phyloP scores from a whole-genome alignment of 2,113 vertebrate species.

The Pampusana beccarii region DNA sequence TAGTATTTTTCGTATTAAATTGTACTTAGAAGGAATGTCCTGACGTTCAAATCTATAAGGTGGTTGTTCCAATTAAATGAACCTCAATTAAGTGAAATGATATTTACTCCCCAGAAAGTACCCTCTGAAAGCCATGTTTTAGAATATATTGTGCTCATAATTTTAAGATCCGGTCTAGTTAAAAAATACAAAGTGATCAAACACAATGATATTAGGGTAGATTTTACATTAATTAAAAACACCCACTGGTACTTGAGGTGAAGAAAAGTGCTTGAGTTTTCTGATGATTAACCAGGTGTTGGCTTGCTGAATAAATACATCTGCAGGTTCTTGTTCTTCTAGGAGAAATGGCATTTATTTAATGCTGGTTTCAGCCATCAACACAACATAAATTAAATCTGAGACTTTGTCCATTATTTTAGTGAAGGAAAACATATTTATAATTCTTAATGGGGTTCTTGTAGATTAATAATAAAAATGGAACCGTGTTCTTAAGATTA shows the following conservation, averaged over 20 bases:
- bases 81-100: not conserved
- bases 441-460: not conserved
- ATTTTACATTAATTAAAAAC: not conserved
- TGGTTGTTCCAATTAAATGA: not conserved
- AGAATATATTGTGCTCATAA: too few species aligned
- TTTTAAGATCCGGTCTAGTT: not conserved
- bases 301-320: not conserved
- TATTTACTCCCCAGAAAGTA: not conserved
- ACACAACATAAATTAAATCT: too few species aligned
- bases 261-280: not conserved
- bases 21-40: not conserved
- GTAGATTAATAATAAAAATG: not conserved
- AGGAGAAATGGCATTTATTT: not conserved
- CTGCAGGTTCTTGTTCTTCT: not conserved
- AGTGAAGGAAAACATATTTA: not conserved
- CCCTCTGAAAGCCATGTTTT: not conserved
- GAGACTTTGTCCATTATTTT: not conserved
- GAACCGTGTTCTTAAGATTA: not conserved
- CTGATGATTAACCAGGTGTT: not conserved
- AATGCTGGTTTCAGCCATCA: not conserved
- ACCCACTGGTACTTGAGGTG: not conserved
- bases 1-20: not conserved
- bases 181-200: not conserved
- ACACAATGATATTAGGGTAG: rapidly evolving
- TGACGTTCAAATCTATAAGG: not conserved